Conservation (phyloP, 2,113 vertebrate species). For the Gymnobelideus leadbeateri region DNA sequence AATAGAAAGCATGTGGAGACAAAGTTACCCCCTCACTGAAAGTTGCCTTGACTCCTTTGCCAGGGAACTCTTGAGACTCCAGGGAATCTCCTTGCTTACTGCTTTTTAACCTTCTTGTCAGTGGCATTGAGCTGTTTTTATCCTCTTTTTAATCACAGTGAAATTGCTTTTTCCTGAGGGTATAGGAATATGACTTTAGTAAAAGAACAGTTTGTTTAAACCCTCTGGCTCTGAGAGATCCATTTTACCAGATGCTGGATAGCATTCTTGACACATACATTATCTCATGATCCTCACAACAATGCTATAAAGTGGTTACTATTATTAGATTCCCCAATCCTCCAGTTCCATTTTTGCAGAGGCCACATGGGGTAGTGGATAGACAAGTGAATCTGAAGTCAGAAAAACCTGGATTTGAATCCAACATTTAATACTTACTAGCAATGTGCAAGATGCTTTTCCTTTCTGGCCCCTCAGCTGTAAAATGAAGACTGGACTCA, state of each 20-base stretch:
- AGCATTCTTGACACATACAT: background rate
- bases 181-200: background rate
- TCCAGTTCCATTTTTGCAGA: background rate
- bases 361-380: background rate
- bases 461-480: background rate
- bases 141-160: background rate
- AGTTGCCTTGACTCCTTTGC: background rate
- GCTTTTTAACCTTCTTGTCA: background rate
- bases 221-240: background rate
- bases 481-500: background rate
- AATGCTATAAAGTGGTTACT: background rate
- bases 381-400: background rate
- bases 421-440: background rate
- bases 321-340: background rate
- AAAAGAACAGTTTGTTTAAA: conserved; percentile 1
- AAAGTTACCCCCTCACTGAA: too few species aligned
- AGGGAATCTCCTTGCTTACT: background rate
- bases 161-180: background rate
- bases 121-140: background rate
- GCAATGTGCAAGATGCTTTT: background rate
- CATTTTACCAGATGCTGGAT: background rate
- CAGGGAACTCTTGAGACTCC: background rate
- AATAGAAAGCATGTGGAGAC: too few species aligned
- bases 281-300: background rate
- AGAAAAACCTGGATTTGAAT: background rate